Base-by-base conservation (phyloP, 1,140 invertebrate genomes). In the Telenomus remus region DNA sequence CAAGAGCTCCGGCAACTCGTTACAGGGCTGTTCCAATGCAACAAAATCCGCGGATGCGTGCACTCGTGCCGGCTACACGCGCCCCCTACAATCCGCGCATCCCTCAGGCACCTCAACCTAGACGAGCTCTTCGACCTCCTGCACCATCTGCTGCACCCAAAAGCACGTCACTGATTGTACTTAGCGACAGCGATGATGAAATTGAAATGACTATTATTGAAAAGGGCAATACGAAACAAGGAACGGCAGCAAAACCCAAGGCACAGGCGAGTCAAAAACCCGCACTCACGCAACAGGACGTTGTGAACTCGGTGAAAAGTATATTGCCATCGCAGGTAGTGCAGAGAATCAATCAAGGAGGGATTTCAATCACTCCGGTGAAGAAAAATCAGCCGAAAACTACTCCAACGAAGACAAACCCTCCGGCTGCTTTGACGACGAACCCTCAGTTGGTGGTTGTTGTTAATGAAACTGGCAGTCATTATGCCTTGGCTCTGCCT, bases 391-490 rank as follows among this genome's bases (percentile, higher is more conserved):
- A 77, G 34, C 42, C 37, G 37, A 69, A 0, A 35, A 5, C 42
- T 69, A 4, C 79, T 49, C 10, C 0, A 34, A 5, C 54, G 7
- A n/a, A 12, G 12, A 44, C 37, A 9, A 39, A 9, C 37, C 1
- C 37, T 4, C 9, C 2, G n/a, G 9, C 37, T 9, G 9, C 3
- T 3, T 9, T 5, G 55, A n/a, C 1, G 9, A 27, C 53, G 0
- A 39, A 57, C 7, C 64, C 56, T 6, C 86, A 87, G 16, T 16
- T 88, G 9, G 84, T 88, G 0, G 86, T 88, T 0, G 87, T 88
- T n/a, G 84, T 87, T 0, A 88, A 87, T 46, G 87, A 88, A 65
- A 86, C 86, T 4, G 87, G 87, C 19, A 88, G 85, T 63, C 86
- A 88, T 57, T 88, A 88, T 49, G 87, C 86, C 0, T 66, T 87